A percentile compares a stretch with the other conserved stretches of the same genome.
Evolutionary conservation across 1,140 invertebrate species (phyloP).

Genomic region (Globodera ellingtonae): DNA sequence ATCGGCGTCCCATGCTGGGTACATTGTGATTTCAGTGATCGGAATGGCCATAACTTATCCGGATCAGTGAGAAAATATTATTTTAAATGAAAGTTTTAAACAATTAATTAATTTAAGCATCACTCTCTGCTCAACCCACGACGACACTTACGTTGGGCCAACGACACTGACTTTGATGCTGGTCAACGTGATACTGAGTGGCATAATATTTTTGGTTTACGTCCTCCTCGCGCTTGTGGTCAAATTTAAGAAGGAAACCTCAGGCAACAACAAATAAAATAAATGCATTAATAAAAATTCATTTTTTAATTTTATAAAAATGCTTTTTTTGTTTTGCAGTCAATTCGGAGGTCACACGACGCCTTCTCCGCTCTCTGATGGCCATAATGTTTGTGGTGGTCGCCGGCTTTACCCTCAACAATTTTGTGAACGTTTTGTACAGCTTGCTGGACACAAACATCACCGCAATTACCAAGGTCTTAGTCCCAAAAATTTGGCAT

Average conservation of each 20-base stretch:
- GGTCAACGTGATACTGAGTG: neutral
- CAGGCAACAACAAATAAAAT: neutral
- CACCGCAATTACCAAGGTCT: neutral
- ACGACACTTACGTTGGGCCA: slow-evolving; percentile 5
- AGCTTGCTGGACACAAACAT: neutral
- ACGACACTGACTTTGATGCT: neutral
- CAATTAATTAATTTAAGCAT: slow-evolving; percentile 4
- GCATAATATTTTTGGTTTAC: neutral
- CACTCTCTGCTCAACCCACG: neutral
- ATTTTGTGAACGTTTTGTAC: neutral
- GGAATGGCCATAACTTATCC: neutral
- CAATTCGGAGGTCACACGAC: neutral
- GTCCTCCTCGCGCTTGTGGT: neutral
- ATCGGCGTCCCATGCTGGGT: neutral
- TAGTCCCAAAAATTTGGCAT: too few species aligned
- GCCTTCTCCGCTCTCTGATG: slow-evolving; percentile 3
- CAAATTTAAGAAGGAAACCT: neutral
- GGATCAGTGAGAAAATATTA: neutral
- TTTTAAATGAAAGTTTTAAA: neutral
- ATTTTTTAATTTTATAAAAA: too few species aligned
- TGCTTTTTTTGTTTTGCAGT: neutral
- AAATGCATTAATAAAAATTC: too few species aligned
- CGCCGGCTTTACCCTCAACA: neutral
- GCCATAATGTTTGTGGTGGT: slow-evolving; percentile 5
- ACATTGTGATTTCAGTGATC: neutral